Evolutionary conservation across 2,888 invertebrate genomes (phyloP), one percentile per base, ranked within the genome.

Genomic region (Adela reaumurella): DNA sequence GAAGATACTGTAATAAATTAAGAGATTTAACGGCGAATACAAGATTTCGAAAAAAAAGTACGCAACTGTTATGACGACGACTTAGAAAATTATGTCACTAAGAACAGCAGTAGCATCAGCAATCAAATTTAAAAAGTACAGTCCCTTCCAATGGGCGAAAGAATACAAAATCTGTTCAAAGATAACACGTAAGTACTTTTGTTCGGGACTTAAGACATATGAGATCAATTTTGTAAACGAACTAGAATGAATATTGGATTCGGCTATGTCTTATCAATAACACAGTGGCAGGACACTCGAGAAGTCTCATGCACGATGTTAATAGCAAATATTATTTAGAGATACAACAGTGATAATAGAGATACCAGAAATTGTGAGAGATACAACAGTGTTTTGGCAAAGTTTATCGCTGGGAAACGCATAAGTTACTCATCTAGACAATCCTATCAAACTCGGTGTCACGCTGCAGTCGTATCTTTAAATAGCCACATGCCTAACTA

Each of bases 331-430:
- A n/a, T n/a, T n/a, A n/a, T n/a, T n/a, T n/a, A n/a, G n/a, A n/a
- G n/a, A n/a, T n/a, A n/a, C n/a, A n/a, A n/a, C n/a, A n/a, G n/a
- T n/a, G n/a, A n/a, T n/a, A n/a, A n/a, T n/a, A n/a, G n/a, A n/a
- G n/a, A n/a, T n/a, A n/a, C n/a, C n/a, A n/a, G n/a, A 49, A 45
- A 46, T 3, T 60, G 60, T 3, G 62, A 63, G 53, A 49, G 49
- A n/a, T 65, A 53, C 48, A 59, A 61, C 47, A 55, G 54, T 19
- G 46, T 58, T 18, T 53, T 62, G 4, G 58, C 59, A 5, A 61
- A 61, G 53, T 57, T 56, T 50, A 56, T 60, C 20, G 58, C 59
- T 18, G 63, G 62, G 19, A 64, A 64, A 53, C 47, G 62, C 44
- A 54, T 62, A 3, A 62, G 64, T 51, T 59, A 56, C 44, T 46